Evolutionary conservation across 1,140 invertebrate species (phyloP).

Genomic region (Macrobrachium nipponense): DNA sequence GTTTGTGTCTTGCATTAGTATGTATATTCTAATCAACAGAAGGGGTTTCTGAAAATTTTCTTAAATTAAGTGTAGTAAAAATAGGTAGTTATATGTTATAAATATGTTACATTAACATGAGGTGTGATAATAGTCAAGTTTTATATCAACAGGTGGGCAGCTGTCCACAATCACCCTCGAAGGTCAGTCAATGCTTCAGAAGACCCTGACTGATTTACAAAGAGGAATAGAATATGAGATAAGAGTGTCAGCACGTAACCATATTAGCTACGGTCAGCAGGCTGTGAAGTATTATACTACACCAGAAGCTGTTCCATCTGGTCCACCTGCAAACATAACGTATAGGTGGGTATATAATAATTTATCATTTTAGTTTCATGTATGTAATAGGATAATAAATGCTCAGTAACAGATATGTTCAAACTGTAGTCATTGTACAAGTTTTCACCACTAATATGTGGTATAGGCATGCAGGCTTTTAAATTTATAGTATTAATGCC

Average conservation of each 20-base stretch:
- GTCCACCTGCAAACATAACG: conserved; percentile 85
- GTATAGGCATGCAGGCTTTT: too few relatives aligned
- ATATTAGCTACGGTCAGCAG: conserved; percentile 93
- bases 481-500: too few relatives aligned
- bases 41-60: background rate
- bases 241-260: conserved; percentile 89
- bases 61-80: background rate
- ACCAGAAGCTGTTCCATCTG: conserved; percentile 89
- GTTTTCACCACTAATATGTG: too few relatives aligned
- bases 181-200: conserved; percentile 71
- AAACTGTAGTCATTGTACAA: too few relatives aligned
- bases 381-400: too few relatives aligned
- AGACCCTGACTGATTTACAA: conserved; percentile 77
- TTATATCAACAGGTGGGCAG: background rate
- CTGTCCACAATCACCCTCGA: conserved; percentile 78
- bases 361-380: too few relatives aligned
- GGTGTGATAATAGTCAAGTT: background rate
- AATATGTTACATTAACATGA: background rate
- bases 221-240: conserved; percentile 96
- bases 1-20: conserved; percentile 20
- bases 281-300: conserved; percentile 88
- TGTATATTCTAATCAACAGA: background rate
- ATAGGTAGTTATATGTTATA: background rate
- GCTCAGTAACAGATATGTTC: too few relatives aligned
- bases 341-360: conserved; percentile 67